A percentile compares a stretch with the other conserved stretches of the same genome.
Conservation (phyloP, 2,797 vertebrate genomes). For the Amblyraja radiata region DNA sequence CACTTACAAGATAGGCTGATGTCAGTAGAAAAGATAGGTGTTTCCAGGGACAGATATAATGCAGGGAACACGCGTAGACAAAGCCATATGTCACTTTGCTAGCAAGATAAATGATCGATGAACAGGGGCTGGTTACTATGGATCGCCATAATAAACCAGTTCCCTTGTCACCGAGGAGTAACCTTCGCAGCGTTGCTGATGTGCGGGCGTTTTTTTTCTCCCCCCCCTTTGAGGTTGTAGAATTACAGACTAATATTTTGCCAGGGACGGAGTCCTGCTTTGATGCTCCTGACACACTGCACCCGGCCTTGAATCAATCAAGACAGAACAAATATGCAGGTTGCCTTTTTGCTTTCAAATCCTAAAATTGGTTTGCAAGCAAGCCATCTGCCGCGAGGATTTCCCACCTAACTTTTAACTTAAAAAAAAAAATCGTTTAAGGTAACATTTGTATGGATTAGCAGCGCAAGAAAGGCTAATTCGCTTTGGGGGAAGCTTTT, state of each 20-base stretch:
- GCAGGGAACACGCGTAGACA: conserved; percentile 62
- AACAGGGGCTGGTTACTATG: conserved; percentile 61
- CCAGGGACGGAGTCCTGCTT: conserved; percentile 42
- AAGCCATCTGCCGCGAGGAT: not conserved
- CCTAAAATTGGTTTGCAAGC: not conserved
- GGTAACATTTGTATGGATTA: not conserved
- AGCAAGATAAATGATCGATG: conserved; percentile 64
- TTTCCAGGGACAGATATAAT: conserved; percentile 69
- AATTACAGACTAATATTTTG: conserved; percentile 43
- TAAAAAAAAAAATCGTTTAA: not conserved
- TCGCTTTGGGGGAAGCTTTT: not conserved
- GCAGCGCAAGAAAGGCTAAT: not conserved
- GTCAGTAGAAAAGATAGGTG: conserved; percentile 66
- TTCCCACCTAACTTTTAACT: not conserved
- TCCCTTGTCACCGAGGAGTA: conserved; percentile 59
- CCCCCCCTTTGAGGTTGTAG: not conserved
- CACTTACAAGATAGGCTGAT: conserved; percentile 67
- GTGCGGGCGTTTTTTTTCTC: conserved; percentile 51
- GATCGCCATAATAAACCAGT: conserved; percentile 65
- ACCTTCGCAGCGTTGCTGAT: conserved; percentile 62
- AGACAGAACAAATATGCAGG: not conserved
- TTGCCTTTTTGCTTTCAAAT: not conserved
- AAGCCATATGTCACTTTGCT: conserved; percentile 63
- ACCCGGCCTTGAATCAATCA: not conserved
- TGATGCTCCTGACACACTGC: conserved; percentile 1